A percentile compares a stretch with the other conserved stretches of the same genome.
Evolutionary conservation across 2,797 vertebrate species (phyloP).

Genomic region (Pristis pectinata): DNA sequence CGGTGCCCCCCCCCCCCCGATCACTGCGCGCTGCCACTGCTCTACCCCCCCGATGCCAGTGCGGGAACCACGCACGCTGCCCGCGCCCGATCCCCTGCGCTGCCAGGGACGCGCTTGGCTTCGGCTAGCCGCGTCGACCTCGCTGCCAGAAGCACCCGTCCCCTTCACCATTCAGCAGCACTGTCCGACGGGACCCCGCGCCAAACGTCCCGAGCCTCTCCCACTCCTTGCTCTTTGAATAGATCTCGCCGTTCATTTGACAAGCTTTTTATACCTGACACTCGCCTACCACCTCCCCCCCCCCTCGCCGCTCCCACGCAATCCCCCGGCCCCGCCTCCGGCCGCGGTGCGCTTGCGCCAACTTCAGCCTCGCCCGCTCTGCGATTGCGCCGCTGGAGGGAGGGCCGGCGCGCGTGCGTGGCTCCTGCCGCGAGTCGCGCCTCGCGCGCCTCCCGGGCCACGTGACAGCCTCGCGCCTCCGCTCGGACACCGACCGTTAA

Average conservation of each 20-base stretch:
- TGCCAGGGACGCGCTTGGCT: background rate
- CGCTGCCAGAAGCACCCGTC: no score
- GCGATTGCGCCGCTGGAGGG: background rate
- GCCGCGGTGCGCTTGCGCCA: background rate
- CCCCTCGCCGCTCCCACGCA: background rate
- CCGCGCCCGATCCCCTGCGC: background rate
- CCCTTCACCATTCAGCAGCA: no score
- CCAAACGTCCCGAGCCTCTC: background rate
- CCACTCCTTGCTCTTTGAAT: background rate
- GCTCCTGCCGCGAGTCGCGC: background rate
- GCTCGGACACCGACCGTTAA: background rate
- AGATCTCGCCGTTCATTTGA: no score
- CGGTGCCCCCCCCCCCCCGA: background rate
- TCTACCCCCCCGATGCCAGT: background rate
- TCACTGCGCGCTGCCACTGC: background rate
- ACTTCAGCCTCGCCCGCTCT: background rate
- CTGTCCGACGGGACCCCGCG: background rate
- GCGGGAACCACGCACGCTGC: background rate
- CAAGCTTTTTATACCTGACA: slow-evolving; percentile 4
- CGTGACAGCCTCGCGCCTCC: background rate
- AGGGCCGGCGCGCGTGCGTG: background rate
- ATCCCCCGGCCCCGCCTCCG: background rate
- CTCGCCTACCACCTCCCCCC: background rate
- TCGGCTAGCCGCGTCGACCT: no score
- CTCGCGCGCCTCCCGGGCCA: background rate